These are phyloP conservation scores for Acropora yongei DNA, from an alignment of 64 coral and sea anemone species.

Conservation along the genomic window DNA sequence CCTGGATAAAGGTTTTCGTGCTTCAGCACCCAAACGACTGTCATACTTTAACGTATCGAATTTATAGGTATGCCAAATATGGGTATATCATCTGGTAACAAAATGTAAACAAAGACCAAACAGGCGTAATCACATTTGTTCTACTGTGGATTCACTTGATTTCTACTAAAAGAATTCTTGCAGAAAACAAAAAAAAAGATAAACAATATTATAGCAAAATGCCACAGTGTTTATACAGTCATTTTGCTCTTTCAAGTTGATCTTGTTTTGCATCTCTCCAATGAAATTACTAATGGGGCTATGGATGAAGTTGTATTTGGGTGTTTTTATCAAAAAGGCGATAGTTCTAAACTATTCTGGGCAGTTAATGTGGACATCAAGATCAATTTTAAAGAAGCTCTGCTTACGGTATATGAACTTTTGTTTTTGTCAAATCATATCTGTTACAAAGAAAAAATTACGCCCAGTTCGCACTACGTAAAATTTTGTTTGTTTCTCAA, in stretches of 20 bases:
- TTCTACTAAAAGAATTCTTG: no score
- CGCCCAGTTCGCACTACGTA: no score
- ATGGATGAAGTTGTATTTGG: not conserved
- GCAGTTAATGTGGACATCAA: not conserved
- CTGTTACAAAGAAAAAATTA: not conserved
- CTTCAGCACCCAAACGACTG: not conserved
- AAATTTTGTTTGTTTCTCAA: no score
- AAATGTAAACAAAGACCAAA: not conserved
- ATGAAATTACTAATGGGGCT: not conserved
- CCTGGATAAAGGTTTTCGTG: not conserved
- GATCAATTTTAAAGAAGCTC: not conserved
- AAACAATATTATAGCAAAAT: not conserved
- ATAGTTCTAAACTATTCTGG: not conserved
- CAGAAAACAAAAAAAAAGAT: not conserved
- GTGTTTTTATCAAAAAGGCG: not conserved
- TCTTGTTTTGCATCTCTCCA: not conserved
- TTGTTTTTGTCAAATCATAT: not conserved
- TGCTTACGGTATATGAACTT: not conserved
- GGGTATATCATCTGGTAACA: not conserved
- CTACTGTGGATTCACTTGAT: not conserved
- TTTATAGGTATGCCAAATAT: not conserved
- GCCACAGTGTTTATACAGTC: not conserved
- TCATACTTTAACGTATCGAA: not conserved
- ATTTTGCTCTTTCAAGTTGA: conserved; percentile 4
- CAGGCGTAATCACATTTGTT: not conserved